These are phyloP conservation scores for Cosmorhoe ocellata DNA, from an alignment of 2,888 invertebrate genomes.

Conservation along the genomic window DNA sequence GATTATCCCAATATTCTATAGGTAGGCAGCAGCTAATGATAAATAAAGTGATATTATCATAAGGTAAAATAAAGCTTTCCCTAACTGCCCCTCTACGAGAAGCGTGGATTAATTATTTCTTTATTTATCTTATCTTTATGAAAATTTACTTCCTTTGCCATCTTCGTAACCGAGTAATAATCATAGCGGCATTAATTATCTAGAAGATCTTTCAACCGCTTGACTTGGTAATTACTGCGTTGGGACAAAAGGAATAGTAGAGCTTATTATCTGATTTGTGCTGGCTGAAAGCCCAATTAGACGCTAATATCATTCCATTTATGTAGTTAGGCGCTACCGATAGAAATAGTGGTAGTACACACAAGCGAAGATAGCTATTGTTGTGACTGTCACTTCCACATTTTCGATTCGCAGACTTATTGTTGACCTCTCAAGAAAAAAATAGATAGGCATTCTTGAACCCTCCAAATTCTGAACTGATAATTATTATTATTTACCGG, in stretches of 20 bases:
- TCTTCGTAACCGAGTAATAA: conserved; percentile 1
- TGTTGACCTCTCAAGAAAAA: no score
- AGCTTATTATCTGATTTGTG: conserved; percentile 21
- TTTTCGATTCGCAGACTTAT: no score
- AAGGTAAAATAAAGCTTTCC: no score
- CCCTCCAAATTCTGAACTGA: no score
- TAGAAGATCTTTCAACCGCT: conserved; percentile 22
- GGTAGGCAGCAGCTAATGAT: no score
- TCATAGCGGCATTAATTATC: conserved; percentile 21
- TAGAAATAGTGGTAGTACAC: not conserved
- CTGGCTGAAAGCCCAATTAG: conserved; percentile 19
- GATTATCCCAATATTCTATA: no score
- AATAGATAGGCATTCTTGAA: no score
- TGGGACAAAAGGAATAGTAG: conserved; percentile 26
- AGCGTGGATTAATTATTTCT: no score
- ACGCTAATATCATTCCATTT: conserved; percentile 12
- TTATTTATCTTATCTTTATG: not conserved
- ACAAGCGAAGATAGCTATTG: not conserved
- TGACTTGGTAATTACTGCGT: conserved; percentile 26
- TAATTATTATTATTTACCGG: no score
- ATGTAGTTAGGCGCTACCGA: conserved; percentile 2
- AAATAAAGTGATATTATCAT: no score
- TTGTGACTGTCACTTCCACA: not conserved
- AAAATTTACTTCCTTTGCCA: not conserved
- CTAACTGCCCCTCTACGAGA: no score